Evolutionary conservation across 2,888 invertebrate species (phyloP), one percentile per base, ranked within the genome.

Genomic region (Rhorus exstirpatorius): DNA sequence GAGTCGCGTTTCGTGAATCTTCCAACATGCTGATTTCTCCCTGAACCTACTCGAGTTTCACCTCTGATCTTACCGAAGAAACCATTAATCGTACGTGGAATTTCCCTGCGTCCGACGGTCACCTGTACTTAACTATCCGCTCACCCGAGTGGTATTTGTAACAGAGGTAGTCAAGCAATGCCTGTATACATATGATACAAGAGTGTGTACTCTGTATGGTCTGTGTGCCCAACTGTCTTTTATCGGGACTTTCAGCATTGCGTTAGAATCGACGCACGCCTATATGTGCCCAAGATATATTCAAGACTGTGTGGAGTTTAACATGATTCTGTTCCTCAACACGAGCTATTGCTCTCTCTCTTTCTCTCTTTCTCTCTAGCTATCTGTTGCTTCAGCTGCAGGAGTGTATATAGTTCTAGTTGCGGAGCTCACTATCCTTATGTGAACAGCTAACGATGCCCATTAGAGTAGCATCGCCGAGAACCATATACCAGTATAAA

Each of bases 391-490:
- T 58, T 51, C 17, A 63, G 49, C 70, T 49, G 55, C 17, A 74
- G 19, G 10, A 31, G 14, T 38, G 49, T 49, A 31, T 35, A 35
- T 41, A 63, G 51, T 26, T 58, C 60, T 51, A 74, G 67, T 79
- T 51, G 60, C 63, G 51, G 75, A 63, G 70, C 65, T 75, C 46
- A 65, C 71, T 71, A 71, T 67, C 79, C 79, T 72, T 72, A 79
- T 79, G 79, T 67, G 79, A 83, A 70, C 79, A 86, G 88, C 87
- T 91, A 91, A 92, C 91, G 91, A 91, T 91, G 91, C 90, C 91
- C 91, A 91, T 91, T 91, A 91, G 89, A 91, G 91, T 88, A 88
- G 61, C 71, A 76, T 76, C 87, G 87, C 85, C 86, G 86, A 85
- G 80, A 78, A 71, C 79, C 67, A 38, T 67, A 77, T 76, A 71